Percentiles rank a stretch among this genome's conserved stretches.
phyloP scores from a whole-genome alignment of 2,888 invertebrate genomes.

The Pheosia gnoma region DNA sequence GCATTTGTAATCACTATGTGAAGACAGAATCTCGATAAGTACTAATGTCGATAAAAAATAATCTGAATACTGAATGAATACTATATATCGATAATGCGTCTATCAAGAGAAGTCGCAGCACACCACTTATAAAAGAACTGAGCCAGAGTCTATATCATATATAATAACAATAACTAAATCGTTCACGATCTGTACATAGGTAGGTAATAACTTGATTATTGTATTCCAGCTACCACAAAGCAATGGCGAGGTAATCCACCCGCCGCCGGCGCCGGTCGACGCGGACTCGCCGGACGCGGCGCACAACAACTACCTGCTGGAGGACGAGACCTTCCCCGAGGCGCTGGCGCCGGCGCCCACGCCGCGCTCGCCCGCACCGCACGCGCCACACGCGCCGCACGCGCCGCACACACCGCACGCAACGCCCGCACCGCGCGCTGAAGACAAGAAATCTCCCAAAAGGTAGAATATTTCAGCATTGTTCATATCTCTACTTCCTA shows the following conservation, averaged over 20 bases:
- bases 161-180: no score
- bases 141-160: no score
- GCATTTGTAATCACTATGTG: no score
- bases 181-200: no score
- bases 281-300: constrained; percentile 58
- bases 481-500: no score
- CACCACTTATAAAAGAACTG: no score
- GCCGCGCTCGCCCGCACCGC: constrained; percentile 63
- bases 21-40: no score
- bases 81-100: no score
- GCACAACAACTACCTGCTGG: constrained; percentile 61
- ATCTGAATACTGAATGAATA: no score
- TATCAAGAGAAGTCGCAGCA: no score
- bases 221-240: constrained; percentile 50
- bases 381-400: constrained; percentile 52
- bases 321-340: constrained; percentile 77
- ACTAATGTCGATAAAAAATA: no score
- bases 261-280: constrained; percentile 5
- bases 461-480: constrained; percentile 28
- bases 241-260: constrained; percentile 56
- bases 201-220: background rate
- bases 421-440: background rate
- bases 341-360: constrained; percentile 67
- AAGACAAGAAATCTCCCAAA: constrained; percentile 30
- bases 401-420: constrained; percentile 38